Conservation (phyloP, 1,140 invertebrate species). For the Chrysomallon squamiferum region DNA sequence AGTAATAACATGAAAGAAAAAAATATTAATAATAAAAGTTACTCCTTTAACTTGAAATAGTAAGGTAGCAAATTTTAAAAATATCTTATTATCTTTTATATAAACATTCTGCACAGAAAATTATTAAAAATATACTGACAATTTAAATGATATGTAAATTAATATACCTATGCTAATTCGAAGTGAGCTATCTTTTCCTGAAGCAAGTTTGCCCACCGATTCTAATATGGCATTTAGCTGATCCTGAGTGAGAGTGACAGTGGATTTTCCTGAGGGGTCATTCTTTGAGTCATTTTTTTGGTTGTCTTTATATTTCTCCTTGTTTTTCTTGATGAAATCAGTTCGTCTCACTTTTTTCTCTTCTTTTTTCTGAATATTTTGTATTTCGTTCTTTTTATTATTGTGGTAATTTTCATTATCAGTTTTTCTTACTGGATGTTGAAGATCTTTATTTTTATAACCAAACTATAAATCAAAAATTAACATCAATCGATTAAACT, state of each 20-base stretch:
- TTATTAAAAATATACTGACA: no score
- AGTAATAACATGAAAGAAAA: no score
- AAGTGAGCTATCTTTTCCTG: constrained; percentile 34
- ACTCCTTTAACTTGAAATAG: no score
- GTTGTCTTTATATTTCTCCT: constrained; percentile 19
- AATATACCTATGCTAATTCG: constrained; percentile 47
- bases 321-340: constrained; percentile 45
- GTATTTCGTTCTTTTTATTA: constrained; percentile 18
- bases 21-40: no score
- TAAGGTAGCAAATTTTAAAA: no score
- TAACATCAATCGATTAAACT: no score
- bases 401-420: constrained; percentile 3
- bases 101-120: no score
- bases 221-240: constrained; percentile 56
- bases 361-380: constrained; percentile 17
- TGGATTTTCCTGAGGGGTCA: constrained; percentile 16
- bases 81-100: no score
- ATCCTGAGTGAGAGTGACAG: constrained; percentile 58
- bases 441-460: constrained; percentile 42
- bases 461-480: constrained; percentile 35
- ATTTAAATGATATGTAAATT: no score
- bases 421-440: constrained; percentile 28
- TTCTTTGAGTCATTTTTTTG: constrained; percentile 12
- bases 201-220: constrained; percentile 48
- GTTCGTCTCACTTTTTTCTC: constrained; percentile 22